Evolutionary conservation across 2,888 invertebrate species (phyloP), one percentile per base, ranked within the genome.

Genomic region (Troides oblongomaculatus): DNA sequence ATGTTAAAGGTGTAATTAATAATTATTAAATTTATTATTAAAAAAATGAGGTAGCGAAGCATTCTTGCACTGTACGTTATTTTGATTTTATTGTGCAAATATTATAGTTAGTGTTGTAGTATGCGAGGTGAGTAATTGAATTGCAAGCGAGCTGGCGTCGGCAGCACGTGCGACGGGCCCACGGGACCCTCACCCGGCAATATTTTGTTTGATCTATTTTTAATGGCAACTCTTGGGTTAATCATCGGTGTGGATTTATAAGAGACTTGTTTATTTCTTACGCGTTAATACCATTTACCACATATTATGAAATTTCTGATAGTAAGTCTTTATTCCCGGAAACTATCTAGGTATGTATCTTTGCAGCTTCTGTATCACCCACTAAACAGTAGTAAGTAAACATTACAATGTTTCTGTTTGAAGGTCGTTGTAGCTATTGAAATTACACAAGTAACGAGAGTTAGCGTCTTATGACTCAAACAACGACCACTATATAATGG

Each of bases 121-220:
- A 80, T 78, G 81, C 79, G 77, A 80, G 81, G 81, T 79, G 77
- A 80, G 81, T 89, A 89, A 90, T 90, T 89, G 87, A 89, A 90
- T 90, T 87, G 85, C 83, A 76, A 79, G 84, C 84, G 76, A 81
- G 81, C 81, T 70, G 75, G 79, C 79, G 80, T 75, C 74, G 80
- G 80, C 81, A 78, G 82, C 86, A 85, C 87, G 87, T 84, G 84
- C 81, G 69, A 69, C 73, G 74, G 76, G 76, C 87, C 84, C 81
- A 68, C 72, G 87, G 81, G 86, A 86, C 81, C 78, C 76, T 80
- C 75, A 77, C 78, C 85, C 80, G 78, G 78, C 85, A 84, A 81
- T 88, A 89, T 90, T 88, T 89, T 87, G 85, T 87, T 84, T 84
- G 87, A 90, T 91, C 87, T 89, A 89, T 91, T 91, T 90, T 89